A percentile compares a stretch with the other conserved stretches of the same genome.
These are phyloP conservation scores for Micromussa lordhowensis DNA, from an alignment of 92 coral and sea anemone species.

Conservation along the genomic window DNA sequence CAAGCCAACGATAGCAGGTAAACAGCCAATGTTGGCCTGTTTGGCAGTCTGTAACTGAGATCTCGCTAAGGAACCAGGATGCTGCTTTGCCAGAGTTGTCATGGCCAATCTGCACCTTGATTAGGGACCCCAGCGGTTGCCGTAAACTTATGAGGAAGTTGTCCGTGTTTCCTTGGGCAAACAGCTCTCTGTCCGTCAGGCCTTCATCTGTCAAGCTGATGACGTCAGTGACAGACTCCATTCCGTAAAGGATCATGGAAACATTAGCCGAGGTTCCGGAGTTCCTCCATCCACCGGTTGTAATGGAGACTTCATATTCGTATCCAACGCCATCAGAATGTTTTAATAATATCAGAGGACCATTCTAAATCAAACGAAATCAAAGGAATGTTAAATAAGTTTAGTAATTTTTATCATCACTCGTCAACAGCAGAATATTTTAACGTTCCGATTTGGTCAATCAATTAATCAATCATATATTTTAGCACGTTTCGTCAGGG, in stretches of 20 bases:
- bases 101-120: conserved; percentile 48
- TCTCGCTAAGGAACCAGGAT: conserved; percentile 53
- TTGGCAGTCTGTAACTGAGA: conserved; percentile 14
- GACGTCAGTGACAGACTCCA: conserved; percentile 37
- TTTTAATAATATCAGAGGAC: conserved; percentile 23
- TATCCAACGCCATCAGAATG: conserved; percentile 13
- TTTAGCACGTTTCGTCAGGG: too few relatives aligned
- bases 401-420: not conserved
- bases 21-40: conserved; percentile 9
- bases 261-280: conserved; percentile 60
- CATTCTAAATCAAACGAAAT: not conserved
- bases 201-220: conserved; percentile 2
- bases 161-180: conserved; percentile 48
- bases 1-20: conserved; percentile 54
- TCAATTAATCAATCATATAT: too few relatives aligned
- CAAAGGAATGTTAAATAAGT: not conserved
- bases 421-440: not conserved
- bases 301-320: conserved; percentile 48
- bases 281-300: conserved; percentile 57
- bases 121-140: conserved; percentile 39
- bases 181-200: not conserved
- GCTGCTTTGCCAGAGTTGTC: conserved; percentile 47
- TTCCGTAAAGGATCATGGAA: conserved; percentile 47
- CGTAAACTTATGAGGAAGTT: conserved; percentile 37
- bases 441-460: too few relatives aligned